Evolutionary conservation across 1,140 invertebrate genomes (phyloP).

Genomic region (Thaumatotibia leucotreta): DNA sequence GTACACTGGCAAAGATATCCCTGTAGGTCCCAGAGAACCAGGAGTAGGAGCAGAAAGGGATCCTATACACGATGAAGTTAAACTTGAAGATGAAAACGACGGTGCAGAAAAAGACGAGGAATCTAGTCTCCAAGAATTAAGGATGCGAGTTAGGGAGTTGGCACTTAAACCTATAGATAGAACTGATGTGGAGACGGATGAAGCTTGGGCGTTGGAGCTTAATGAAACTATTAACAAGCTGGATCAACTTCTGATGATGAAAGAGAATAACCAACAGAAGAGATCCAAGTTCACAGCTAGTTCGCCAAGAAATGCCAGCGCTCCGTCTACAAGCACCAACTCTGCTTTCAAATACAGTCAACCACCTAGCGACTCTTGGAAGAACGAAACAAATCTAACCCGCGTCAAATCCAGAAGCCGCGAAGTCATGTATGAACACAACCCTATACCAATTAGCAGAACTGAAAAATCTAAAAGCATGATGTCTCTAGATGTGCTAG

Average conservation of each 20-base stretch:
- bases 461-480: slow-evolving; percentile 66
- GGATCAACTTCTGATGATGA: slow-evolving; percentile 80
- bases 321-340: slow-evolving; percentile 55
- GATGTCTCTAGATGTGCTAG: slow-evolving; percentile 66
- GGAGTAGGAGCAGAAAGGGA: slow-evolving; percentile 91
- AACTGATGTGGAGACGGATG: slow-evolving; percentile 78
- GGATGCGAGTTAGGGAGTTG: slow-evolving; percentile 78
- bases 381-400: slow-evolving; percentile 39
- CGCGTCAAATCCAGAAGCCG: slow-evolving; percentile 56
- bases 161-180: slow-evolving; percentile 80
- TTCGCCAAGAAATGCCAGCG: slow-evolving; percentile 54
- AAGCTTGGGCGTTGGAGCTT: slow-evolving; percentile 80
- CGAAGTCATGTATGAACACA: slow-evolving; percentile 50
- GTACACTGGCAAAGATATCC: slow-evolving; percentile 63
- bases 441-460: slow-evolving; percentile 43
- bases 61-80: slow-evolving; percentile 71
- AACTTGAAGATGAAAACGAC: slow-evolving; percentile 48
- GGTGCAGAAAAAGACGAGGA: slow-evolving; percentile 58
- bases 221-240: slow-evolving; percentile 81
- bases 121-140: slow-evolving; percentile 71
- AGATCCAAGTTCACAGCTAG: slow-evolving; percentile 59
- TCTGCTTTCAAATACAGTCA: slow-evolving; percentile 29
- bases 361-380: slow-evolving; percentile 48
- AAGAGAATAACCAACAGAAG: slow-evolving; percentile 76
- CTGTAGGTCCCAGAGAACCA: slow-evolving; percentile 86